Base-by-base conservation (phyloP, 2,113 vertebrate species). In the Tinamus guttatus region DNA sequence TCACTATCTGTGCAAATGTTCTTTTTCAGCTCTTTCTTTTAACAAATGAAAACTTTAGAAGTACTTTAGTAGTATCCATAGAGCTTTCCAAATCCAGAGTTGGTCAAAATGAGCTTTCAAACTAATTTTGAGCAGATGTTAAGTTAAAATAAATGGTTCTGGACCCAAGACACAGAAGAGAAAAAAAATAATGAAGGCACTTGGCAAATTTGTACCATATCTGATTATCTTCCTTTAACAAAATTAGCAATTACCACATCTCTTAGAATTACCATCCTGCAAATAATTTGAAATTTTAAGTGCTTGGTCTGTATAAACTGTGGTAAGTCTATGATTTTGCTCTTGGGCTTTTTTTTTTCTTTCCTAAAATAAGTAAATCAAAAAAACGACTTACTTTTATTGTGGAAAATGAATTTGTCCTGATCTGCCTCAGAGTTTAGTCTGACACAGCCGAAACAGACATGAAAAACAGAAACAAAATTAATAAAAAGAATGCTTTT, bases 341-440 rank as follows among this genome's bases (percentile, higher is more conserved):
- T 80, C 78, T 86, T 36, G 18, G 63, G 18, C 40, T 63, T 38
- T 64, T 85, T 74, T 89, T 95, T 83, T 75, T 89, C 95, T 38
- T 41, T 30, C 54, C 22, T 84, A 67, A 92, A 96, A 45, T 6
- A 86, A 32, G 28, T 85, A 87, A 91, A 83, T 81, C 36, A 74
- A 92, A 87, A 80, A 58, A 77, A 19, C 71, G 80, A 49, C 63
- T 83, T 84, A 76, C 22, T 58, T 91, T 76, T 83, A n/a, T 36
- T 51, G 24, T 64, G 36, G 59, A 32, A 90, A 83, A 52, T 9
- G 7, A 80, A 75, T 92, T 43, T 85, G 28, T 80, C 67, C 45
- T 69, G 19, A 85, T 90, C n/a, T 71, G 34, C 69, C 30, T 89
- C 11, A 40, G 43, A 89, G 21, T 92, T 95, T 85, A 67, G 56